These are phyloP conservation scores for Cremastinae sp. DNA, from an alignment of 2,888 invertebrate species.

Conservation along the genomic window DNA sequence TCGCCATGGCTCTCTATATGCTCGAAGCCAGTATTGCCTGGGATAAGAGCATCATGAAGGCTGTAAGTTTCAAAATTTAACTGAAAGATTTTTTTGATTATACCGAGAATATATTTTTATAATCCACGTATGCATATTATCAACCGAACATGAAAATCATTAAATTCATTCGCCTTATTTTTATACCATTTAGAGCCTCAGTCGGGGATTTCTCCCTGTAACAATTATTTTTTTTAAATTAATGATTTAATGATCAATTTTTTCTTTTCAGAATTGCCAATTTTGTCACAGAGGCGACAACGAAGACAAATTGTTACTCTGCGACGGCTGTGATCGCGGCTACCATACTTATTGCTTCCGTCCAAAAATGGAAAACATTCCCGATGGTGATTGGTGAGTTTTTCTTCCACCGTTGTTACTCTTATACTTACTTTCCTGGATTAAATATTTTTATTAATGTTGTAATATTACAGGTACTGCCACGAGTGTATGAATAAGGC, in stretches of 20 bases:
- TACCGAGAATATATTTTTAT: too few relatives aligned
- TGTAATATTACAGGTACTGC: constrained; percentile 88
- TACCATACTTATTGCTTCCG: constrained; percentile 99
- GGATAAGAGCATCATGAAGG: constrained; percentile 99
- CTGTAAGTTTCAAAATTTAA: constrained; percentile 87
- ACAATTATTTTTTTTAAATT: constrained; percentile 48
- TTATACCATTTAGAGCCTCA: too few relatives aligned
- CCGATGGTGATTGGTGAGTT: constrained; percentile 97
- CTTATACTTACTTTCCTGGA: neutral
- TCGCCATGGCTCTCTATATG: constrained; percentile 93
- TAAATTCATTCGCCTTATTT: neutral
- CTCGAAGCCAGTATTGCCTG: constrained; percentile 96
- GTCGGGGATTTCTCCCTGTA: too few relatives aligned
- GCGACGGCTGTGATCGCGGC: constrained; percentile 99
- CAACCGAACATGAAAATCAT: too few relatives aligned
- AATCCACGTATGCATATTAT: too few relatives aligned
- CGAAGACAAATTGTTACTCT: constrained; percentile 95
- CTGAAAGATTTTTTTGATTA: constrained; percentile 79
- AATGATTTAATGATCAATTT: constrained; percentile 61
- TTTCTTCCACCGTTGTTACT: neutral
- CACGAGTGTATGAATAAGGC: constrained; percentile 97
- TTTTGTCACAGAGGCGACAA: constrained; percentile 98
- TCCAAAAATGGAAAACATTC: constrained; percentile 97
- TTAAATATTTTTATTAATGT: neutral
- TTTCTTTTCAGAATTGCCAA: constrained; percentile 92